Base-by-base conservation (phyloP, 2,113 vertebrate species). In the Setophaga coronata region DNA sequence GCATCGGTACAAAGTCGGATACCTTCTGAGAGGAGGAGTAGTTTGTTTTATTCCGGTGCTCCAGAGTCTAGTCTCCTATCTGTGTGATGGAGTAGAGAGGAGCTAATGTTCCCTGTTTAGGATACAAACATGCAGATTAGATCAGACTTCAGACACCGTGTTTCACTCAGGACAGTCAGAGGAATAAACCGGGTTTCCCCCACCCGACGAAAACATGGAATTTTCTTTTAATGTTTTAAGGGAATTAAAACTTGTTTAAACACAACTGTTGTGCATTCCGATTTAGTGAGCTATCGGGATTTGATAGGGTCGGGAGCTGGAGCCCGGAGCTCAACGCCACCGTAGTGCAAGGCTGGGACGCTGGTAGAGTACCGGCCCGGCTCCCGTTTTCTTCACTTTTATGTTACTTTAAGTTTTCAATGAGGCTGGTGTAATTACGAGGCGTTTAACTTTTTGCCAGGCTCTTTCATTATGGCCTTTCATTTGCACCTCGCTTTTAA, bases 401-500 rank as follows among this genome's bases (percentile, higher is more conserved):
- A 83, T 93, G 29, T 95, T 92, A 62, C 94, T 93, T 97, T 70
- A 64, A 66, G 94, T 97, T 98, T 98, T 96, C 98, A 98, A 64
- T 96, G 97, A 98, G 96, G 91, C 90, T 74, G 29, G 84, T 95
- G 76, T 98, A 98, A 98, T 98, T 98, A 98, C 89, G 62, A 97
- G 97, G 96, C 98, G 56, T 98, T 98, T 98, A 98, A 98, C 98
- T 98, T 98, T 98, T 98, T 98, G 97, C 98, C 97, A 98, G 97
- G 58, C 93, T 95, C 97, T 98, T 98, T 98, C 97, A 98, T 97
- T 97, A 96, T 74, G 70, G 95, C 95, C 96, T 95, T 93, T 98
- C 97, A 89, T 98, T 98, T 98, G 97, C 97, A 97, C 98, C 95
- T 97, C 97, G 88, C 95, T 71, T 98, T 98, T 97, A 97, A 96